Percentiles rank a stretch among this genome's conserved stretches.
Conservation (phyloP, 2,113 vertebrate genomes). For the Caretta caretta region DNA sequence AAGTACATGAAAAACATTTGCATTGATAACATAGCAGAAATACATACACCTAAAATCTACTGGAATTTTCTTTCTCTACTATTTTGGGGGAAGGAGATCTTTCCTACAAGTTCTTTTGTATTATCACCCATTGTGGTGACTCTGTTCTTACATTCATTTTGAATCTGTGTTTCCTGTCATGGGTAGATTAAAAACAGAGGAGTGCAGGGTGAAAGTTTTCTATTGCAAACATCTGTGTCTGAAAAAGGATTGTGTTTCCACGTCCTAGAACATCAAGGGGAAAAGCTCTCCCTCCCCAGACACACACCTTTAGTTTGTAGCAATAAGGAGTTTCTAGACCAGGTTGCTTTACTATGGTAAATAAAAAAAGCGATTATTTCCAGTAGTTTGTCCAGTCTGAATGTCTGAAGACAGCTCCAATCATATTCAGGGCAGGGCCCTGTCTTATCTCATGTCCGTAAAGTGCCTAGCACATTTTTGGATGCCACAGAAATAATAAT, state of each 20-base stretch:
- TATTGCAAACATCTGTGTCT: slow-evolving; percentile 79
- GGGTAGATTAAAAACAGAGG: slow-evolving; percentile 77
- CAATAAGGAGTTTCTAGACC: slow-evolving; percentile 65
- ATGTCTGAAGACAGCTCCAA: slow-evolving; percentile 19
- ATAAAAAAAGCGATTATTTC: slow-evolving; percentile 56
- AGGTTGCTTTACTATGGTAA: slow-evolving; percentile 48
- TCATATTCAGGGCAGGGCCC: background rate
- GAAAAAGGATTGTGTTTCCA: slow-evolving; percentile 72
- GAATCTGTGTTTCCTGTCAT: slow-evolving; percentile 76
- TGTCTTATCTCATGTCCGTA: background rate
- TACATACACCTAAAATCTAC: slow-evolving; percentile 37
- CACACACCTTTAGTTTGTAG: slow-evolving; percentile 64
- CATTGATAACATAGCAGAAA: slow-evolving; percentile 30
- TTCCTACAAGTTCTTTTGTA: slow-evolving; percentile 68
- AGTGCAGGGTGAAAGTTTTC: slow-evolving; percentile 74
- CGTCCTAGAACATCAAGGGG: slow-evolving; percentile 75
- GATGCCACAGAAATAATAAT: background rate
- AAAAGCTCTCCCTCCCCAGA: slow-evolving; percentile 64
- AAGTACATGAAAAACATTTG: background rate
- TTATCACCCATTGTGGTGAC: slow-evolving; percentile 74
- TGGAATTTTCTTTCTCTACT: slow-evolving; percentile 47
- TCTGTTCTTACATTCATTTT: slow-evolving; percentile 76
- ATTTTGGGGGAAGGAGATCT: slow-evolving; percentile 50
- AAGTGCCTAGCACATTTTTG: slow-evolving; percentile 4
- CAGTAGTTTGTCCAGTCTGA: background rate